Evolutionary conservation across 37 sponge, comb jelly and placozoan species (phyloP), one percentile per base, ranked within the genome.

Genomic region (Lycopodina hypogea): DNA sequence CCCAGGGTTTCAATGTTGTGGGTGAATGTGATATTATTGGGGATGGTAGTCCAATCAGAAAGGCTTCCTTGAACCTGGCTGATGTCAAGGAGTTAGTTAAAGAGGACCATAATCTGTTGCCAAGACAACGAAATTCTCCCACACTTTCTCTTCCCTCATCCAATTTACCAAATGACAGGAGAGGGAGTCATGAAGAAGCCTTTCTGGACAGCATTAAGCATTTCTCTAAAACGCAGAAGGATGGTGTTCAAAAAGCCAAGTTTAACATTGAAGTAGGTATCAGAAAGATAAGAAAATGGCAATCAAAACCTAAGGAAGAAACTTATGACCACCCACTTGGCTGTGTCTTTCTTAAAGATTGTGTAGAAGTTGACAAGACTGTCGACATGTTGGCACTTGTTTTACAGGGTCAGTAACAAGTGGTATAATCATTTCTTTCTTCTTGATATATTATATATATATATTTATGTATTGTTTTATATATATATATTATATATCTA

Each of bases 311-410:
- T 36, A 68, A 8, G 39, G 26, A 33, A 29, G 39, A 12, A 3
- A 55, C 22, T 22, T 83, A 83, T 39, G 32, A 19, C 0, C 64
- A 67, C 67, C 83, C 83, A 2, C 68, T 56, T 34, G 15, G 22
- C 15, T 74, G 75, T 50, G 64, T 68, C 28, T 2, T 34, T 51
- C 83, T 83, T 21, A 24, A 40, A 3, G 41, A 64, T 0, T 83
- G 83, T 57, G 48, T 48, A 0, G 21, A 63, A 22, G 30, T 56
- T 22, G 40, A 55, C n/a, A 40, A 34, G 12, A 56, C 28, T 50
- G 76, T 83, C 40, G 42, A 30, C 41, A 7, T 83, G 33, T 75
- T 83, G 0, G 75, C 68, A 38, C 28, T 75, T 36, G 68, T 83
- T 15, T 17, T 83, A 15, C 83, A 83, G 74, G 83, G 83, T 81